Percentiles rank a stretch among this genome's conserved stretches.
phyloP scores from a whole-genome alignment of 1,140 invertebrate genomes.

The Berghia stephanieae region DNA sequence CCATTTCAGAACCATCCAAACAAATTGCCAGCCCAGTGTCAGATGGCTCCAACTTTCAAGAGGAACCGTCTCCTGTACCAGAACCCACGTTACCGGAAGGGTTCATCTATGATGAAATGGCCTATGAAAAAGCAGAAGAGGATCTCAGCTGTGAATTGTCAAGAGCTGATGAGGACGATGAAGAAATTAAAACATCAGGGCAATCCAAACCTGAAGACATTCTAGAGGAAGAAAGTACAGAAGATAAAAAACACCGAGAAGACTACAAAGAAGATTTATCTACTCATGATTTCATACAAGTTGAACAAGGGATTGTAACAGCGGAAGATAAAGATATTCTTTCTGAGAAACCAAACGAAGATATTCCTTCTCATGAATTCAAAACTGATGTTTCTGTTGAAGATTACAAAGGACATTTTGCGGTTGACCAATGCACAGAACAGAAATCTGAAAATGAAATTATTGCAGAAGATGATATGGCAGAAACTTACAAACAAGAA shows the following conservation, averaged over 20 bases:
- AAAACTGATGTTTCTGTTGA: no score
- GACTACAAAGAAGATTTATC: neutral
- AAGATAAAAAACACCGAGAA: neutral
- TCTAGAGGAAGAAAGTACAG: neutral
- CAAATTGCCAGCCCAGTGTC: slow-evolving; percentile 38
- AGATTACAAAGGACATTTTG: no score
- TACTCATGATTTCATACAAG: no score
- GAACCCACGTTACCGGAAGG: slow-evolving; percentile 41
- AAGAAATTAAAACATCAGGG: neutral
- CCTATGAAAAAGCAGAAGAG: slow-evolving; percentile 20
- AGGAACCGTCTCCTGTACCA: slow-evolving; percentile 44
- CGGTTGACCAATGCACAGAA: no score
- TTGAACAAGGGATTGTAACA: no score
- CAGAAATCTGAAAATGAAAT: no score
- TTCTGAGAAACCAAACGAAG: no score
- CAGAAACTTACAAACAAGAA: no score
- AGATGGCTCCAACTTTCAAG: slow-evolving; percentile 37
- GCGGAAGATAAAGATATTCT: neutral
- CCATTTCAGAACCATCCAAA: slow-evolving; percentile 12
- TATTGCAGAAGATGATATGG: no score
- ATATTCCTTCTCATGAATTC: no score
- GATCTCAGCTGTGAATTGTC: neutral
- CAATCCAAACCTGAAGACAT: neutral
- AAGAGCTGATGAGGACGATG: neutral
- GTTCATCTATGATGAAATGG: slow-evolving; percentile 31